These are phyloP conservation scores for honey bee (Apis mellifera) DNA, from an alignment of 1,140 invertebrate species.

Conservation along the genomic window DNA sequence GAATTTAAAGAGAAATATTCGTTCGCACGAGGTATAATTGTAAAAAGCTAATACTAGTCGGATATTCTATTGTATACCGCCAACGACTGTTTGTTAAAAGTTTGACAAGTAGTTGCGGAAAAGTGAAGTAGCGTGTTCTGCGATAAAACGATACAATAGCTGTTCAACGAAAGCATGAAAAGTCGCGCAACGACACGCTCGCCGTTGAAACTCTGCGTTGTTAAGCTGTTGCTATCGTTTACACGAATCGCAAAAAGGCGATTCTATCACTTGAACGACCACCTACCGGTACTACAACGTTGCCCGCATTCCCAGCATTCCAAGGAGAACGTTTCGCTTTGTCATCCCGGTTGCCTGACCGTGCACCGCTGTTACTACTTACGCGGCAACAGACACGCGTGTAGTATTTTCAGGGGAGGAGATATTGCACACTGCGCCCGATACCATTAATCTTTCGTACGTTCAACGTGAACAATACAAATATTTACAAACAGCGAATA, in stretches of 20 bases:
- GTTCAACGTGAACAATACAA: background rate
- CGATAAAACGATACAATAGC: background rate
- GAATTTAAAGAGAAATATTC: too few relatives aligned
- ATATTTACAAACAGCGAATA: background rate
- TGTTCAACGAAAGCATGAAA: background rate
- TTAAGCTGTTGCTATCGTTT: slow-evolving; percentile 4
- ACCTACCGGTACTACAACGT: slow-evolving; percentile 3
- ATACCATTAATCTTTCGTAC: background rate
- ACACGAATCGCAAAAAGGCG: background rate
- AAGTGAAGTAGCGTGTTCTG: background rate
- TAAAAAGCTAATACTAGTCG: too few relatives aligned
- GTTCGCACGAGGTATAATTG: too few relatives aligned
- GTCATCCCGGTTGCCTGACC: slow-evolving; percentile 12
- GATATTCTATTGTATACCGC: too few relatives aligned
- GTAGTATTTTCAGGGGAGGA: background rate
- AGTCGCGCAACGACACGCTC: background rate
- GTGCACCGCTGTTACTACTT: slow-evolving; percentile 11
- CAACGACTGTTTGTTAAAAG: background rate
- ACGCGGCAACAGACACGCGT: background rate
- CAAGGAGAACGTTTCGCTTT: background rate
- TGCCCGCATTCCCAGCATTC: background rate
- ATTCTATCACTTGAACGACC: background rate
- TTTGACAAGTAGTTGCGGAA: background rate
- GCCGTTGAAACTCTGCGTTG: background rate
- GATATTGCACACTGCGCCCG: fast-evolving